These are phyloP conservation scores for Scartelaos histophorus DNA, from an alignment of 2,113 vertebrate genomes.

Conservation along the genomic window DNA sequence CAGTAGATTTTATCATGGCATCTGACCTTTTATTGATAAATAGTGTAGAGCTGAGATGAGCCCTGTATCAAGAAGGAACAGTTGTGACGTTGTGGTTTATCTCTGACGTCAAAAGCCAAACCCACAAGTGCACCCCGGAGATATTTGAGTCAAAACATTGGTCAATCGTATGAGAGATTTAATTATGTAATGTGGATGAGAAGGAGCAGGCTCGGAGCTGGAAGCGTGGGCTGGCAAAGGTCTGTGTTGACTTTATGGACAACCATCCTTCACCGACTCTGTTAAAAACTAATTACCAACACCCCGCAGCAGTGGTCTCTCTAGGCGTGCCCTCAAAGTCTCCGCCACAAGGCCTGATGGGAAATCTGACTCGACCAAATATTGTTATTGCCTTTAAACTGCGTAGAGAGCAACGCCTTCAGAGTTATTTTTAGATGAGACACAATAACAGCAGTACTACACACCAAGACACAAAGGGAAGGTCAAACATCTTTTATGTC, in stretches of 20 bases:
- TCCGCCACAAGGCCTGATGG: slow-evolving; percentile 48
- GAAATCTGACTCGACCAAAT: slow-evolving; percentile 48
- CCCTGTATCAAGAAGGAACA: neutral
- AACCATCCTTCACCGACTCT: slow-evolving; percentile 46
- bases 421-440: slow-evolving; percentile 47
- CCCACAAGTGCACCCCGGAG: slow-evolving; percentile 15
- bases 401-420: slow-evolving; percentile 42
- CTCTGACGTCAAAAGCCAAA: slow-evolving; percentile 6
- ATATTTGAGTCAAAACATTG: slow-evolving; percentile 22
- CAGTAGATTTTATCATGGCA: neutral
- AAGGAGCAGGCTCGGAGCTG: slow-evolving; percentile 28
- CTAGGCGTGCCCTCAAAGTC: slow-evolving; percentile 48
- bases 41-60: neutral
- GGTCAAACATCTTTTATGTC: neutral
- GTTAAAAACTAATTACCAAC: slow-evolving; percentile 66
- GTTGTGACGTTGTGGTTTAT: slow-evolving; percentile 8
- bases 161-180: slow-evolving; percentile 29
- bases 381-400: slow-evolving; percentile 57
- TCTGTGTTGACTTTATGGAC: slow-evolving; percentile 60
- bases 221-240: slow-evolving; percentile 35
- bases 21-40: neutral
- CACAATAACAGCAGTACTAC: slow-evolving; percentile 10
- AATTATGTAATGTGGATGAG: slow-evolving; percentile 39
- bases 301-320: slow-evolving; percentile 53
- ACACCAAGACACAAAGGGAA: slow-evolving; percentile 12